Percentiles rank a stretch among this genome's conserved stretches.
Conservation (phyloP, 2,797 vertebrate genomes). For the Okamejei kenojei region DNA sequence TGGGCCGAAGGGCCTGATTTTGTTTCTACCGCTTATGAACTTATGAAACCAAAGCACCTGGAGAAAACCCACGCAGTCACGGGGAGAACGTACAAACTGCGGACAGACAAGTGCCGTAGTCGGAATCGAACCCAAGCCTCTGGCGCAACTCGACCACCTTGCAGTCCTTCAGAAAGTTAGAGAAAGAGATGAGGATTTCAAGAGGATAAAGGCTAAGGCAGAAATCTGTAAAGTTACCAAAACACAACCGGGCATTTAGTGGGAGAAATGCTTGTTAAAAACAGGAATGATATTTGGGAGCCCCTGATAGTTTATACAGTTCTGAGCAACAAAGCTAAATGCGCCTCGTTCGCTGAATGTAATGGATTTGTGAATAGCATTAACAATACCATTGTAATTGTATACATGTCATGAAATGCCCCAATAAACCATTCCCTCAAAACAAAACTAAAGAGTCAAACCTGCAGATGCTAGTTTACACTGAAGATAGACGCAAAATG, state of each 20-base stretch:
- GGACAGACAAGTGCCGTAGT: too few relatives aligned
- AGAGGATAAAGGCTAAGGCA: background rate
- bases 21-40: too few relatives aligned
- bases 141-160: too few relatives aligned
- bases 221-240: background rate
- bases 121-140: too few relatives aligned
- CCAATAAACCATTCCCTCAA: background rate
- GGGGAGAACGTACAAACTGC: too few relatives aligned
- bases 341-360: background rate
- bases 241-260: background rate
- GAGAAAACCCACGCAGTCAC: too few relatives aligned
- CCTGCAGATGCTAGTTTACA: too few relatives aligned
- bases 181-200: background rate
- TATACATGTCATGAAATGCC: background rate
- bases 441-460: background rate
- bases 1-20: too few relatives aligned
- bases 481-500: too few relatives aligned
- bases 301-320: too few relatives aligned
- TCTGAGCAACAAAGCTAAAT: background rate
- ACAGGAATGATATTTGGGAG: background rate
- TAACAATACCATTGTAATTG: background rate
- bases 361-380: background rate
- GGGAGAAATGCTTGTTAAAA: background rate
- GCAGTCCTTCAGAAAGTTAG: too few relatives aligned
- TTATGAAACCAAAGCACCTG: too few relatives aligned